Conservation (phyloP, 2,888 invertebrate genomes). For the Embidobia sp. region DNA sequence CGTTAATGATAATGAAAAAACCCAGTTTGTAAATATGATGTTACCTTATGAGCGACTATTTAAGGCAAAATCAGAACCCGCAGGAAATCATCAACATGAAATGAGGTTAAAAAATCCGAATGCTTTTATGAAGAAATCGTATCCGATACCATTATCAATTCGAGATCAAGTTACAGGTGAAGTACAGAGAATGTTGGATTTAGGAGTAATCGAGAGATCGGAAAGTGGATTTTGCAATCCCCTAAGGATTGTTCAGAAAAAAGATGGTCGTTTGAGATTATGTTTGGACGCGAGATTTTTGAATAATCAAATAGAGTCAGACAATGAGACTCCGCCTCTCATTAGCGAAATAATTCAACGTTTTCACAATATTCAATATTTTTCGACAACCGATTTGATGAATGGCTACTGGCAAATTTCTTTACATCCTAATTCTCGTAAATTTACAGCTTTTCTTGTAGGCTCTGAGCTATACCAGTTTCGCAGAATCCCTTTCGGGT, state of each 20-base stretch:
- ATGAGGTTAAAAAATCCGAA: neutral
- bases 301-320: constrained; percentile 70
- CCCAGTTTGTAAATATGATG: no score
- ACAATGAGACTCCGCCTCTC: constrained; percentile 68
- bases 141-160: constrained; percentile 1
- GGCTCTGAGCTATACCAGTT: no score
- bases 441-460: no score
- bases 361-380: constrained; percentile 38
- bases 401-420: neutral
- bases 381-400: neutral
- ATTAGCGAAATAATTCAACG: constrained; percentile 62
- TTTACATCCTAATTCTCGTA: no score
- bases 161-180: neutral
- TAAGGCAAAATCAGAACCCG: neutral
- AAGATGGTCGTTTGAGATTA: constrained; percentile 63
- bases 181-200: neutral
- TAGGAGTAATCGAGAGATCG: constrained; percentile 11
- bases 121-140: neutral
- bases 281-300: constrained; percentile 73
- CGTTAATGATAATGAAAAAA: no score
- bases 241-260: constrained; percentile 4
- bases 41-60: neutral
- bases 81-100: neutral
- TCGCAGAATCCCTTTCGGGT: no score
- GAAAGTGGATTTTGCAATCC: constrained; percentile 13